Percentiles rank a stretch among this genome's conserved stretches.
phyloP scores from a whole-genome alignment of 37 sponge, comb jelly and placozoan genomes.

The Eunapius fragilis region DNA sequence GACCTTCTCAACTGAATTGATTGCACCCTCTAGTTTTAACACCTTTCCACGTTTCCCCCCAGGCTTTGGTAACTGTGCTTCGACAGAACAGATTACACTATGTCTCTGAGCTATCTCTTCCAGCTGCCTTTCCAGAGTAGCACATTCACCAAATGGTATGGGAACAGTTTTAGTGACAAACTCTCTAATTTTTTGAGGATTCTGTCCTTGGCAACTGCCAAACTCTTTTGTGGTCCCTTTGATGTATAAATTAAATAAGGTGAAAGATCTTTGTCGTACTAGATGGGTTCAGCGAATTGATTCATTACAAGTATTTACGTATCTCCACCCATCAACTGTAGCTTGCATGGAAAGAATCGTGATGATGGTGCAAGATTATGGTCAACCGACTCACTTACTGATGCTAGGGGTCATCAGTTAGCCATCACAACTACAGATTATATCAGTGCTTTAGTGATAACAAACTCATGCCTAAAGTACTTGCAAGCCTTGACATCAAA shows the following conservation, averaged over 20 bases:
- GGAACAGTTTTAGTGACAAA: background rate
- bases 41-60: slow-evolving; percentile 11
- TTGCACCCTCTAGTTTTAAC: slow-evolving; percentile 22
- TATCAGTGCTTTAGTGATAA: slow-evolving; percentile 38
- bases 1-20: background rate
- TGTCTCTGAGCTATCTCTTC: slow-evolving; percentile 13
- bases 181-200: slow-evolving; percentile 13
- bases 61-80: background rate
- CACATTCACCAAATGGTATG: background rate
- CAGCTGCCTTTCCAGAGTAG: slow-evolving; percentile 29
- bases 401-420: slow-evolving; percentile 39
- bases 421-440: slow-evolving; percentile 39
- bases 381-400: slow-evolving; percentile 36
- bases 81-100: background rate
- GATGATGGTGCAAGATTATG: slow-evolving; percentile 7
- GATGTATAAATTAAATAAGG: slow-evolving; percentile 1
- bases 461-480: slow-evolving; percentile 38
- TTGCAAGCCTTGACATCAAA: slow-evolving; percentile 40
- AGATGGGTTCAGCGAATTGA: slow-evolving; percentile 42
- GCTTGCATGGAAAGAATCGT: slow-evolving; percentile 52
- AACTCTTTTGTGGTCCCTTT: slow-evolving; percentile 42
- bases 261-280: slow-evolving; percentile 51
- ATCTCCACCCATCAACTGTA: slow-evolving; percentile 26
- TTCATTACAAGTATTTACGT: slow-evolving; percentile 6
- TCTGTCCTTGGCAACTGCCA: slow-evolving; percentile 13